Percentiles rank a stretch among this genome's conserved stretches.
Evolutionary conservation across 2,113 vertebrate species (phyloP).

Genomic region (Erpornis zantholeuca): DNA sequence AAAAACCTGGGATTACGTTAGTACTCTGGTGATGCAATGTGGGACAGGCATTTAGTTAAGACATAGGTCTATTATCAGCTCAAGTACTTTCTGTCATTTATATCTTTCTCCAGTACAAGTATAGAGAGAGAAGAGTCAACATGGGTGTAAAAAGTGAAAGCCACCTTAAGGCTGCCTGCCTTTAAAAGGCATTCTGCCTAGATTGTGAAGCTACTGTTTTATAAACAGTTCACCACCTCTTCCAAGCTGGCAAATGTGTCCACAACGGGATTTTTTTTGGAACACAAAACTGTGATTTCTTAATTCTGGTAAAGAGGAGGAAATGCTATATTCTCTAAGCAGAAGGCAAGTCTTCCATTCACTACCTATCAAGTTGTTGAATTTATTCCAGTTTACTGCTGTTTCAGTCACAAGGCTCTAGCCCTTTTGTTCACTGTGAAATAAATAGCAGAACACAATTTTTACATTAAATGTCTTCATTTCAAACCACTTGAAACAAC

Average conservation of each 20-base stretch:
- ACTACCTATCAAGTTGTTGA: not conserved
- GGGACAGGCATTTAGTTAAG: not conserved
- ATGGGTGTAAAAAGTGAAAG: not conserved
- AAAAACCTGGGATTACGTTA: not conserved
- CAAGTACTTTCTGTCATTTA: not conserved
- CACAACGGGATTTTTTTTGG: not conserved
- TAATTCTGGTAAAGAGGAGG: not conserved
- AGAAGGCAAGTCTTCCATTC: not conserved
- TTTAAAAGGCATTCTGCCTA: not conserved
- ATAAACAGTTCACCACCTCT: not conserved
- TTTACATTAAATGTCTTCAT: not conserved
- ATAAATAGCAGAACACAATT: not conserved
- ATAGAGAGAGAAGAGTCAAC: not conserved
- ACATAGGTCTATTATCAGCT: not conserved
- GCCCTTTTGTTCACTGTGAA: not conserved
- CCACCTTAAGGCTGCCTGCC: not conserved
- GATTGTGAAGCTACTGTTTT: not conserved
- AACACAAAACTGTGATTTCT: not conserved
- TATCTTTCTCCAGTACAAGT: not conserved
- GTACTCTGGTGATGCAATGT: not conserved
- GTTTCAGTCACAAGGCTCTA: not conserved
- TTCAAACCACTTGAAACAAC: not conserved
- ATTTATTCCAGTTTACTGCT: not conserved
- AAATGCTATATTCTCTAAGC: not conserved
- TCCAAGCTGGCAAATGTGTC: not conserved